These are phyloP conservation scores for Eunapius fragilis DNA, from an alignment of 37 sponge, comb jelly and placozoan genomes.

Conservation along the genomic window DNA sequence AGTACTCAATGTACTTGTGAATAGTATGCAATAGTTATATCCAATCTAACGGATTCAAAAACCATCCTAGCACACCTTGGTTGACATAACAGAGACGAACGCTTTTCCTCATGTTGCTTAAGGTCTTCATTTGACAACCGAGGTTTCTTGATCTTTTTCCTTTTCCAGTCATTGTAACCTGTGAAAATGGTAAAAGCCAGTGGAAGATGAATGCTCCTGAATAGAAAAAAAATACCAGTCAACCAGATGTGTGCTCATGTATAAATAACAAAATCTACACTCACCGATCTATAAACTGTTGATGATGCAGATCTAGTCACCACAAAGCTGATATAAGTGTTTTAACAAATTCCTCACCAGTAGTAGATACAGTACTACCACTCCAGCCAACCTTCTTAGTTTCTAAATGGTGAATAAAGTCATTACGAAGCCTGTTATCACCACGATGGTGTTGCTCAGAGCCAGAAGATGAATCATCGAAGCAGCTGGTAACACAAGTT, in stretches of 20 bases:
- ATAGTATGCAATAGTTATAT: background rate
- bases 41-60: slow-evolving; percentile 1
- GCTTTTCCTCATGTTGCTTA: background rate
- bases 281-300: background rate
- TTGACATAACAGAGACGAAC: slow-evolving; percentile 1
- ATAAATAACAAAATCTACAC: background rate
- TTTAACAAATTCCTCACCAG: background rate
- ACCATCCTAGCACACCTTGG: background rate
- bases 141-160: slow-evolving; percentile 4
- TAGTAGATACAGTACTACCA: background rate
- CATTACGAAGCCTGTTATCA: background rate
- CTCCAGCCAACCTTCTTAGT: background rate
- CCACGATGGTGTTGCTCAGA: background rate
- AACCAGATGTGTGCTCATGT: background rate
- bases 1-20: slow-evolving; percentile 2
- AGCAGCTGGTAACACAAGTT: background rate
- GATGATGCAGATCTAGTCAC: background rate
- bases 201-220: slow-evolving; percentile 5
- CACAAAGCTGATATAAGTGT: background rate
- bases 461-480: background rate
- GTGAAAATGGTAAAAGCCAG: background rate
- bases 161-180: slow-evolving; percentile 19
- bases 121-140: slow-evolving; percentile 2
- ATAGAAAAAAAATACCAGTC: background rate
- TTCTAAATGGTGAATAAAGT: background rate